These are phyloP conservation scores for Catharus ustulatus DNA, from an alignment of 2,797 vertebrate genomes.

Conservation along the genomic window DNA sequence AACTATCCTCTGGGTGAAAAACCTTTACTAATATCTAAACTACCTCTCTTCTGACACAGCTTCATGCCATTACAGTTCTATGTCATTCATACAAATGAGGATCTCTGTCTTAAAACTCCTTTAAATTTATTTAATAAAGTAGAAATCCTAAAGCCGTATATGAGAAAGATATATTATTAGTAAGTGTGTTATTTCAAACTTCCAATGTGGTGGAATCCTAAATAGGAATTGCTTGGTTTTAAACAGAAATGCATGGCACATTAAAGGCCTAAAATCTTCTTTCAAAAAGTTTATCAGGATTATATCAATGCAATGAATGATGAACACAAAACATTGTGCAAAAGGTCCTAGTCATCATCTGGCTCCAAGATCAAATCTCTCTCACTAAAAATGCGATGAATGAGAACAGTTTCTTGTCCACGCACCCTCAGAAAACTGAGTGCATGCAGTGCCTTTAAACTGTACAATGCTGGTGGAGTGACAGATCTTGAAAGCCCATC, in stretches of 20 bases:
- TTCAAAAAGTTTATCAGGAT: background rate
- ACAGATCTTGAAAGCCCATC: constrained; percentile 59
- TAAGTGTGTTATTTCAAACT: background rate
- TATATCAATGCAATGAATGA: background rate
- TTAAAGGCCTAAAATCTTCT: background rate
- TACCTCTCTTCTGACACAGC: background rate
- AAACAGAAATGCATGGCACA: background rate
- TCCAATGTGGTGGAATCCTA: background rate
- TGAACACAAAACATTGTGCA: constrained; percentile 14
- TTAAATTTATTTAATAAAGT: background rate
- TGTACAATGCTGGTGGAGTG: constrained; percentile 26
- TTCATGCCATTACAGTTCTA: background rate
- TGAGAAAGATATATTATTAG: background rate
- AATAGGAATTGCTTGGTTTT: background rate
- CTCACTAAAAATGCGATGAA: background rate
- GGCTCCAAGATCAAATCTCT: constrained; percentile 4
- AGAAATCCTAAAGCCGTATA: fast-evolving
- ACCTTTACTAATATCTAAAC: background rate
- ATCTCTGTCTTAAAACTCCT: background rate
- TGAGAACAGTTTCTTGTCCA: constrained; percentile 14
- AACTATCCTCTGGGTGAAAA: fast-evolving
- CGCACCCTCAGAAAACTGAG: background rate
- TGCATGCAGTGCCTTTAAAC: constrained; percentile 46
- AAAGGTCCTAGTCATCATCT: background rate
- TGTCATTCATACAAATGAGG: background rate